A percentile compares a stretch with the other conserved stretches of the same genome.
phyloP scores from a whole-genome alignment of 2,113 vertebrate genomes.

The Pluvialis apricaria region DNA sequence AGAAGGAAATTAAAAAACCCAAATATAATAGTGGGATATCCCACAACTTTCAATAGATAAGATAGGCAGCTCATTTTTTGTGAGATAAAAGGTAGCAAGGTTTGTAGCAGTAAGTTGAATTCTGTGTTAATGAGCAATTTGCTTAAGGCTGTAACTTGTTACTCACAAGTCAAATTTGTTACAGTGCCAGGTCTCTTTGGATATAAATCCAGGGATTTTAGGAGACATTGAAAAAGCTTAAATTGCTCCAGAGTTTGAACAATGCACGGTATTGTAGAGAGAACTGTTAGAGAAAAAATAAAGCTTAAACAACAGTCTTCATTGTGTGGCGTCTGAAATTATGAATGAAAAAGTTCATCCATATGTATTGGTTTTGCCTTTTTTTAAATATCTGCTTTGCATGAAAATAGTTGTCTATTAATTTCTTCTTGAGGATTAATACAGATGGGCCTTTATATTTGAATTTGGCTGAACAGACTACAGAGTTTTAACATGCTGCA shows the following conservation, averaged over 20 bases:
- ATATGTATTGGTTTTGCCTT: conserved; percentile 48
- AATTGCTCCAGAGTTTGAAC: conserved; percentile 60
- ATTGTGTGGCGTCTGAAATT: conserved; percentile 47
- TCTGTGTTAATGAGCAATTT: conserved; percentile 66
- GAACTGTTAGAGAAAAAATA: conserved; percentile 32
- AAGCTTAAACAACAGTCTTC: conserved; percentile 31
- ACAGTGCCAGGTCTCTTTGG: conserved; percentile 62
- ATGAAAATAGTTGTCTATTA: conserved; percentile 65
- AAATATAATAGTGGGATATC: neutral
- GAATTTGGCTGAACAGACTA: conserved; percentile 43
- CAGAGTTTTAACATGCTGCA: conserved; percentile 36
- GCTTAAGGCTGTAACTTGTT: conserved; percentile 64
- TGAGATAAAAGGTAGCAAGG: neutral
- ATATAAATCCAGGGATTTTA: conserved; percentile 70
- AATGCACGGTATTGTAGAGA: conserved; percentile 59
- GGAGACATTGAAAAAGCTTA: conserved; percentile 65
- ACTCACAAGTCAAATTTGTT: conserved; percentile 65
- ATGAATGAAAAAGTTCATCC: conserved; percentile 64
- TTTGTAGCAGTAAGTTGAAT: conserved; percentile 16
- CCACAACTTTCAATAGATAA: neutral
- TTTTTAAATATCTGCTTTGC: conserved; percentile 61
- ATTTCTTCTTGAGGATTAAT: conserved; percentile 62
- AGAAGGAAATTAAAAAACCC: neutral
- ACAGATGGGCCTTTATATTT: conserved; percentile 54
- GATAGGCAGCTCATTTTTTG: neutral